Conservation (phyloP, 30 jellyfish, hydroid and myxozoan species). For the Nemopilema nomurai region DNA sequence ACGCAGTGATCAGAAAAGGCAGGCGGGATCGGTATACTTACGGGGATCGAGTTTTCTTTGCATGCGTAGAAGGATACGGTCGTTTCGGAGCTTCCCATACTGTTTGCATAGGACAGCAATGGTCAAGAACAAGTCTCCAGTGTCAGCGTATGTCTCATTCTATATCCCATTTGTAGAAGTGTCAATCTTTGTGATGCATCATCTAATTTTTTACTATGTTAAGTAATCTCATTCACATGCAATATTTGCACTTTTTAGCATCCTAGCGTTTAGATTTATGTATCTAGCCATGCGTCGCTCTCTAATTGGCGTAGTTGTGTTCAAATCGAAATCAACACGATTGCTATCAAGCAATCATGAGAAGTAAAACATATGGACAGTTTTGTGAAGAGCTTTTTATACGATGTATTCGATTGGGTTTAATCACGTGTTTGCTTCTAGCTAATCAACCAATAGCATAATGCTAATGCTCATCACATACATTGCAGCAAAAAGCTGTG, state of each 20-base stretch:
- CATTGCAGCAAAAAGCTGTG: slow-evolving; percentile 24
- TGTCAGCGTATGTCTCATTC: not conserved
- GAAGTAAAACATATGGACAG: too few species aligned
- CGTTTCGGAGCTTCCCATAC: not conserved
- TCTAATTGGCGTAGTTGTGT: too few species aligned
- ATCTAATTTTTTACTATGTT: too few species aligned
- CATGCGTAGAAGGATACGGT: not conserved
- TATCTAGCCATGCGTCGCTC: too few species aligned
- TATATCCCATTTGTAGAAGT: not conserved
- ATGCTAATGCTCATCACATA: not conserved
- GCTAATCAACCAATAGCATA: not conserved
- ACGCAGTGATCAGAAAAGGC: not conserved
- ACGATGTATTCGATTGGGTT: too few species aligned
- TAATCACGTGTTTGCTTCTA: not conserved
- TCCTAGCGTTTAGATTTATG: too few species aligned
- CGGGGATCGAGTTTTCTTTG: not conserved
- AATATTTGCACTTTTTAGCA: too few species aligned
- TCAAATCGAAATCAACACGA: too few species aligned
- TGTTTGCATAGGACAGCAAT: not conserved
- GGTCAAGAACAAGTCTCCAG: not conserved
- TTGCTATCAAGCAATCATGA: too few species aligned
- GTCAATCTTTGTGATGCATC: not conserved
- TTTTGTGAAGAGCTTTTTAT: too few species aligned
- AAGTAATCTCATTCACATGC: too few species aligned
- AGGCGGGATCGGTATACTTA: not conserved